Conservation (phyloP, 2,797 vertebrate genomes). For the Podarcis siculus region DNA sequence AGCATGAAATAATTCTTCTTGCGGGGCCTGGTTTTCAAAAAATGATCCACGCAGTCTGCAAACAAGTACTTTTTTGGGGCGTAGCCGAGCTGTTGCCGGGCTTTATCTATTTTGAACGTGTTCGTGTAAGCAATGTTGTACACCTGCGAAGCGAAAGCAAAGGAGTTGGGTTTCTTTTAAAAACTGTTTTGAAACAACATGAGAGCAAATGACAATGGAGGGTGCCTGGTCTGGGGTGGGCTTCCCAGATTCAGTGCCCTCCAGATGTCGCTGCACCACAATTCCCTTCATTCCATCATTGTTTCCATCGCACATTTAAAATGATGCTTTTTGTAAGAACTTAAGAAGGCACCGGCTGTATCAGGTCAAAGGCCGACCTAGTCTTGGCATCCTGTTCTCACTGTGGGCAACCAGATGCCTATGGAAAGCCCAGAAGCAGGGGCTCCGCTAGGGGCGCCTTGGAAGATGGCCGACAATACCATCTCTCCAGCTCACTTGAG, state of each 20-base stretch:
- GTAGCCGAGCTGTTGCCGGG: slow-evolving; percentile 88
- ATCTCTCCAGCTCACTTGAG: no score
- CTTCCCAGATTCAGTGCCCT: neutral
- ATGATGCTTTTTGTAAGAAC: no score
- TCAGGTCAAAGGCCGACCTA: no score
- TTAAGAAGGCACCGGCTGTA: no score
- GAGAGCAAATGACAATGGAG: neutral
- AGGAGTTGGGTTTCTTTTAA: neutral
- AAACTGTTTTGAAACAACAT: neutral
- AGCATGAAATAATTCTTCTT: slow-evolving; percentile 35
- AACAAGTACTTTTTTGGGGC: slow-evolving; percentile 85
- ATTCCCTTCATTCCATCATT: no score
- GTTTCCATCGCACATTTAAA: no score
- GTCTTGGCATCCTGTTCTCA: no score
- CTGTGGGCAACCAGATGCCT: no score
- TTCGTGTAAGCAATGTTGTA: slow-evolving; percentile 88
- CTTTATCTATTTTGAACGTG: slow-evolving; percentile 95
- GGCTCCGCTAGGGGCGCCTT: no score
- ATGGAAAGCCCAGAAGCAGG: no score
- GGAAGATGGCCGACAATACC: no score
- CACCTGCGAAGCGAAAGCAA: slow-evolving; percentile 77
- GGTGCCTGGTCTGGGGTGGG: no score
- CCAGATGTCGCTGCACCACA: neutral
- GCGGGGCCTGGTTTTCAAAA: slow-evolving; percentile 67
- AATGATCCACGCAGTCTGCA: slow-evolving; percentile 86